phyloP scores from a whole-genome alignment of 2,797 vertebrate species.

The Sphenopsis melanotis region DNA sequence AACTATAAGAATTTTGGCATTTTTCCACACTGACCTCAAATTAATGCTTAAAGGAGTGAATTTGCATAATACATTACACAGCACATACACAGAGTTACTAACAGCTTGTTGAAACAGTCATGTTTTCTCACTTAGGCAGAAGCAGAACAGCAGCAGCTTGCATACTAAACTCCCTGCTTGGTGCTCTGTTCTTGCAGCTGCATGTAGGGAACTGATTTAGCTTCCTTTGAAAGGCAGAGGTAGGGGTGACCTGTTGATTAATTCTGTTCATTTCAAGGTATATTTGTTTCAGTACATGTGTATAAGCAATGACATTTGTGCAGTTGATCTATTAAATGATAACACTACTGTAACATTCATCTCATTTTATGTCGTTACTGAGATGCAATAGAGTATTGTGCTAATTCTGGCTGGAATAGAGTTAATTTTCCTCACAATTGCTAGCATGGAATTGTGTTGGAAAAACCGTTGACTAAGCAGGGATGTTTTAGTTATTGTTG shows the following conservation, averaged over 20 bases:
- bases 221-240: background rate
- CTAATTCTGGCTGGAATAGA: background rate
- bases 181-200: background rate
- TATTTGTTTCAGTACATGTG: slow-evolving; percentile 52
- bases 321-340: slow-evolving; percentile 38
- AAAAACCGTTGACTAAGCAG: background rate
- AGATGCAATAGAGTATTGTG: background rate
- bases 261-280: slow-evolving; percentile 32
- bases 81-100: background rate
- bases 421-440: background rate
- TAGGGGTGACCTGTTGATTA: background rate
- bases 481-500: background rate
- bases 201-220: background rate
- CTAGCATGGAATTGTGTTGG: background rate
- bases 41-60: background rate
- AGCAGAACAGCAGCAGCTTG: background rate
- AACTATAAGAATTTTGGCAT: background rate
- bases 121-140: background rate
- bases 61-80: background rate
- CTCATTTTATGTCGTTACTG: slow-evolving; percentile 56
- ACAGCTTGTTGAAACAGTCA: background rate
- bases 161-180: background rate
- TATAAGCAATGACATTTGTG: slow-evolving; percentile 37
- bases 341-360: slow-evolving; percentile 20
- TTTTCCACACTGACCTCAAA: slow-evolving; percentile 15